Conservation (phyloP, 2,113 vertebrate species). For the Pelodiscus sinensis region DNA sequence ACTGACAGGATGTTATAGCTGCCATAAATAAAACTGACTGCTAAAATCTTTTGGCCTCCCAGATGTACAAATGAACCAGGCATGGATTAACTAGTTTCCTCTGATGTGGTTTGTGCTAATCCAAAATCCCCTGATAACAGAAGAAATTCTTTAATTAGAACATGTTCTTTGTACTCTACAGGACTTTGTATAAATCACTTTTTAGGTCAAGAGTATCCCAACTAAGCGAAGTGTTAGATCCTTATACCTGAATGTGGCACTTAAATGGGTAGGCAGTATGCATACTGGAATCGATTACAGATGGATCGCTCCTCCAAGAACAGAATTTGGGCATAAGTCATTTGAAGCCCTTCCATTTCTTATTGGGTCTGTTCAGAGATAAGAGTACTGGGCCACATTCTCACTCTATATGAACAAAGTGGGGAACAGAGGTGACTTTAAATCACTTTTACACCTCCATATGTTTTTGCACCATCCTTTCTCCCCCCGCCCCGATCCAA, state of each 20-base stretch:
- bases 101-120: slow-evolving; percentile 59
- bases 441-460: not conserved
- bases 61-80: slow-evolving; percentile 38
- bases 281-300: not conserved
- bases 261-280: not conserved
- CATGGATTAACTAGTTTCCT: slow-evolving; percentile 50
- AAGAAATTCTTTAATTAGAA: slow-evolving; percentile 46
- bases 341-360: not conserved
- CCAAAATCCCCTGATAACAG: slow-evolving; percentile 42
- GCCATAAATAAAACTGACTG: slow-evolving; percentile 57
- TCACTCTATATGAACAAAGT: not conserved
- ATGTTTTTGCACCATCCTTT: not conserved
- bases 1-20: slow-evolving; percentile 40
- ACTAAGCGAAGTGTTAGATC: slow-evolving; percentile 25
- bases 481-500: too few species aligned
- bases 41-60: slow-evolving; percentile 50
- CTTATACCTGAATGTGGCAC: not conserved
- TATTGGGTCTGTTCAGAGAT: not conserved
- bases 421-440: not conserved
- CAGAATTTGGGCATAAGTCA: not conserved
- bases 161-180: not conserved
- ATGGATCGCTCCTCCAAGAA: not conserved
- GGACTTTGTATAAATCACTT: slow-evolving; percentile 23
- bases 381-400: not conserved
- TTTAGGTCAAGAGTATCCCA: slow-evolving; percentile 5